Evolutionary conservation across 2,797 vertebrate species (phyloP), one percentile per base, ranked within the genome.

Genomic region (Staurois parvus): DNA sequence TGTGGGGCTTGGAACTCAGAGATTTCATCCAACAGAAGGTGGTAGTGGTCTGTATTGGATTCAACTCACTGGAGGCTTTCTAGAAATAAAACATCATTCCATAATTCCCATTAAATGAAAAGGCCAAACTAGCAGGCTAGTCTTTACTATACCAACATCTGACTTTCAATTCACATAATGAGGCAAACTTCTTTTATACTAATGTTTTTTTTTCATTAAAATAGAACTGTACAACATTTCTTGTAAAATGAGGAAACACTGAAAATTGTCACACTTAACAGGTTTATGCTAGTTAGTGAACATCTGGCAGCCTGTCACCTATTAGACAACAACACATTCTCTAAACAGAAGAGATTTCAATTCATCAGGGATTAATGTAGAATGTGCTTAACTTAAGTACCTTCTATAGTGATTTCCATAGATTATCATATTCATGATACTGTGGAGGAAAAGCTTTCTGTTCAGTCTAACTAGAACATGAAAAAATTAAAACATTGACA

Each of bases 381-480:
- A 92, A 92, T 93, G 93, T 95, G 94, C 93, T 95, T 95, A 95
- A 95, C 92, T 95, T 95, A 95, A 94, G 93, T 96, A 95, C 93
- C 94, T 94, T 93, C 92, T 93, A 93, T 91, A 40, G 81, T 94
- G 94, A 96, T 96, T 96, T 95, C 94, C 92, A 93, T 92, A 94
- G 94, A 97, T 97, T 96, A 96, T 93, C 96, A 96, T 96, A 96
- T 95, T 97, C 94, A 95, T 96, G 95, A 95, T 92, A 92, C 88
- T 91, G 91, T 90, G 90, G 91, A 95, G 92, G 91, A 92, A 95
- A 94, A 93, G 93, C 93, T 92, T 92, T 94, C 92, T 91, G 93
- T 94, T 95, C 90, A 91, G 90, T 92, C 90, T 93, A 92, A 92
- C 90, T 89, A 91, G 93, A 93, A 94, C 92, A 94, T 91, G 90